Conservation (phyloP, 2,888 invertebrate species). For the Ochlodes sylvanus region DNA sequence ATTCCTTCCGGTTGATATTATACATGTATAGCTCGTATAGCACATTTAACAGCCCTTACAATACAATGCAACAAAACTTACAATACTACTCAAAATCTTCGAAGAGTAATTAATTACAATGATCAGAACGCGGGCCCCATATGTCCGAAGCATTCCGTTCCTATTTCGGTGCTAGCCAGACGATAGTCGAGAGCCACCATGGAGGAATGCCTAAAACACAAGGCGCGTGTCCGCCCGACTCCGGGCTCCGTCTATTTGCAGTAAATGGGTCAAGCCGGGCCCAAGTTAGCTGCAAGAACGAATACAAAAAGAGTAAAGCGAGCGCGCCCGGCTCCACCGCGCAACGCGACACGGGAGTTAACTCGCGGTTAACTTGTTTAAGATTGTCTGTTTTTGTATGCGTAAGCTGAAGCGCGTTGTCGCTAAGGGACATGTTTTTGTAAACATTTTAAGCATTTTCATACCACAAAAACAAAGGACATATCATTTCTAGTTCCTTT, state of each 20-base stretch:
- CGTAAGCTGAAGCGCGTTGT: too few species aligned
- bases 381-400: too few species aligned
- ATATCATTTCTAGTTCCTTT: background rate
- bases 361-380: constrained; percentile 28
- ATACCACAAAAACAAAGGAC: too few species aligned
- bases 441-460: too few species aligned
- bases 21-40: too few species aligned
- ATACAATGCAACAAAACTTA: background rate
- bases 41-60: constrained; percentile 35
- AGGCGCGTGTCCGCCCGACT: constrained; percentile 68
- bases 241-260: constrained; percentile 78
- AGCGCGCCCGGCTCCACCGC: constrained; percentile 51
- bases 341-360: constrained; percentile 19
- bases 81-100: background rate
- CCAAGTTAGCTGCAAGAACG: constrained; percentile 82
- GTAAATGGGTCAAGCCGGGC: constrained; percentile 81
- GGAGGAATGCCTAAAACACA: constrained; percentile 41
- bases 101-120: constrained; percentile 12
- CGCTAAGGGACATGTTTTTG: too few species aligned
- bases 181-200: constrained; percentile 10
- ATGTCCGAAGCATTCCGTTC: constrained; percentile 14
- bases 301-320: constrained; percentile 84
- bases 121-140: background rate
- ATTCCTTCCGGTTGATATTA: too few species aligned
- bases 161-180: constrained; percentile 16